These are phyloP conservation scores for Pelusios castaneus DNA, from an alignment of 2,113 vertebrate species.

Conservation along the genomic window DNA sequence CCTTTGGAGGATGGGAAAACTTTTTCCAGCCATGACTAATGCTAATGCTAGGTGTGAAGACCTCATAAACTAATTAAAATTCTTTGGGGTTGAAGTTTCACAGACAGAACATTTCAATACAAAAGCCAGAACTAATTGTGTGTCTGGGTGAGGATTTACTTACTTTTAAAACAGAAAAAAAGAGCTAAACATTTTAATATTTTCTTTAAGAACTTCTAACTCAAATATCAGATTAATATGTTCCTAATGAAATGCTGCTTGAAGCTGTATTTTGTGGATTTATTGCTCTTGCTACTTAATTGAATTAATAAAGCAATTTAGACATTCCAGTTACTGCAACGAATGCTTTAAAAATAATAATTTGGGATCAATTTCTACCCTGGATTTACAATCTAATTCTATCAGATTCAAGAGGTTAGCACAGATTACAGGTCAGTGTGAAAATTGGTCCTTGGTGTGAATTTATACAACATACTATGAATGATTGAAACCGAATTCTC, in stretches of 20 bases:
- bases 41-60: slow-evolving; percentile 29
- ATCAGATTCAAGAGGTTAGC: neutral
- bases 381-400: neutral
- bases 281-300: neutral
- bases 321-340: neutral
- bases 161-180: neutral
- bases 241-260: neutral
- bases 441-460: neutral
- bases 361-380: neutral
- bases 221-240: neutral
- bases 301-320: neutral
- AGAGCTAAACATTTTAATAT: neutral
- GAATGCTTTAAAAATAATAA: neutral
- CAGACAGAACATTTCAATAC: slow-evolving; percentile 4
- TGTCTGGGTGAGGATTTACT: neutral
- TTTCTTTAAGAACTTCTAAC: neutral
- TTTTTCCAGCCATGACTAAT: too few species aligned
- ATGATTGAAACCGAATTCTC: too few species aligned
- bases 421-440: neutral
- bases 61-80: slow-evolving; percentile 21
- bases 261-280: neutral
- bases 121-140: neutral
- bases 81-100: slow-evolving; percentile 19
- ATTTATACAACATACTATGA: neutral
- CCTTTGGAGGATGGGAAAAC: too few species aligned